Evolutionary conservation across 2,888 invertebrate species (phyloP).

Genomic region (Parelbella ahira): DNA sequence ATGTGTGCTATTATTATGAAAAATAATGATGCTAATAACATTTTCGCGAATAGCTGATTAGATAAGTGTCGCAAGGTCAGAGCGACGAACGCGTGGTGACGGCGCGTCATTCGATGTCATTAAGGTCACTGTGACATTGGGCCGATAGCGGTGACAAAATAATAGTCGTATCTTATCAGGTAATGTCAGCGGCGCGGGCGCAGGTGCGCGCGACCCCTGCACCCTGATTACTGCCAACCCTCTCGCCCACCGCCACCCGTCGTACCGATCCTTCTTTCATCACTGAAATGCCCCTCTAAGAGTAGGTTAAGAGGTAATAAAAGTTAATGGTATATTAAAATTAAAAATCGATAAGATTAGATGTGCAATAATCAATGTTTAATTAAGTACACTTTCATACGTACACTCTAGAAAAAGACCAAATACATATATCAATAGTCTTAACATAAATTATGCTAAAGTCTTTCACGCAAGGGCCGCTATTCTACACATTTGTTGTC

Average conservation of each 20-base stretch:
- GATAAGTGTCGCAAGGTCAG: constrained; percentile 77
- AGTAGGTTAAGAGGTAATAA: too few species aligned
- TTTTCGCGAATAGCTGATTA: constrained; percentile 73
- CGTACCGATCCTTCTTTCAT: not conserved
- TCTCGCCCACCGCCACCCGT: constrained; percentile 10
- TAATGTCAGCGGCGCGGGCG: constrained; percentile 74
- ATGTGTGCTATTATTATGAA: constrained; percentile 17
- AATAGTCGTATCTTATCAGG: constrained; percentile 77
- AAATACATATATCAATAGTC: too few species aligned
- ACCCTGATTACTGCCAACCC: constrained; percentile 35
- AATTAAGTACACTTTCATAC: too few species aligned
- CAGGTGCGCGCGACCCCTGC: constrained; percentile 71
- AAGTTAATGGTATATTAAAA: too few species aligned
- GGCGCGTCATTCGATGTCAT: constrained; percentile 74
- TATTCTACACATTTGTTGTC: too few species aligned
- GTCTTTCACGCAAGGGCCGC: too few species aligned
- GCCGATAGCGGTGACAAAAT: constrained; percentile 73
- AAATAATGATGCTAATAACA: constrained; percentile 44
- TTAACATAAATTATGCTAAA: too few species aligned
- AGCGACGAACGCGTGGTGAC: constrained; percentile 57
- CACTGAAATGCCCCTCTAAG: not conserved
- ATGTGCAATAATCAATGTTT: too few species aligned
- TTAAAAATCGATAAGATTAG: too few species aligned
- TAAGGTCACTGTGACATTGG: constrained; percentile 80
- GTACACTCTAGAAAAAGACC: too few species aligned